These are phyloP conservation scores for Julus scanicus DNA, from an alignment of 2,888 invertebrate species.

Conservation along the genomic window DNA sequence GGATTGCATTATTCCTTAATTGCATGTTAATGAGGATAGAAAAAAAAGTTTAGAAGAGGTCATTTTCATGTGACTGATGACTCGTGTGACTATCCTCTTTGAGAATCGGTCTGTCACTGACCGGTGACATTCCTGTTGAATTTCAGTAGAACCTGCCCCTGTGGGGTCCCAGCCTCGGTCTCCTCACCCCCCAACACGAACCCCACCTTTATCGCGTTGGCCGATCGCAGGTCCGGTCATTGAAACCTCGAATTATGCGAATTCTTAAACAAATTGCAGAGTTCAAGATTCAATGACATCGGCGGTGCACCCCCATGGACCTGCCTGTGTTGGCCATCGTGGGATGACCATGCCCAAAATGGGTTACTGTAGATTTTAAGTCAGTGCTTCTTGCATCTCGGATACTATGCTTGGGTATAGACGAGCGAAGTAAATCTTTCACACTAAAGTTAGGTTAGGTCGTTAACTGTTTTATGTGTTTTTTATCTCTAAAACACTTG, in stretches of 20 bases:
- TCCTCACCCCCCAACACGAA: background rate
- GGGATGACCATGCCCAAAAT: background rate
- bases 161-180: slow-evolving; percentile 20
- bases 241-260: slow-evolving; percentile 4
- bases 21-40: background rate
- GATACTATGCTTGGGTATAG: too few species aligned
- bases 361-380: too few species aligned
- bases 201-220: background rate
- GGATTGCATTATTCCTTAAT: background rate
- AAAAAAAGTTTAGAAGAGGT: background rate
- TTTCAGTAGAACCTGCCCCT: background rate
- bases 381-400: too few species aligned
- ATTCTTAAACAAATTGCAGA: background rate
- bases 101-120: slow-evolving; percentile 33
- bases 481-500: too few species aligned
- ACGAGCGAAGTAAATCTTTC: too few species aligned
- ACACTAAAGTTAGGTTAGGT: too few species aligned
- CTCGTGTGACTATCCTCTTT: background rate
- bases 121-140: background rate
- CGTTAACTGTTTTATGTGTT: too few species aligned
- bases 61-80: background rate
- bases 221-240: slow-evolving; percentile 7
- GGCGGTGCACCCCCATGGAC: background rate
- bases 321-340: background rate
- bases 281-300: slow-evolving; percentile 7